phyloP scores from a whole-genome alignment of 2,113 vertebrate species.

The Mustelus asterias region DNA sequence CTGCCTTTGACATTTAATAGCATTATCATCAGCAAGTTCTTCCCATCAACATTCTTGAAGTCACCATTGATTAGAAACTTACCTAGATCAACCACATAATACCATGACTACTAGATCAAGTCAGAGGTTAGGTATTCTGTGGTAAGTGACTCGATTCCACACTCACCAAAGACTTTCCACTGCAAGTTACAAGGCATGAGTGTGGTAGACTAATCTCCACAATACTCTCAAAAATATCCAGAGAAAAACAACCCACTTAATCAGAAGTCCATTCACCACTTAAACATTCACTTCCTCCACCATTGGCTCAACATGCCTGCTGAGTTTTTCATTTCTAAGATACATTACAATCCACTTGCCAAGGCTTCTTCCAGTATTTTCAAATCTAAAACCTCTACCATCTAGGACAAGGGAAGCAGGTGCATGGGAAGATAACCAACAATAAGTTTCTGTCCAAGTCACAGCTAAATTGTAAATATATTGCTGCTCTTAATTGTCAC shows the following conservation, averaged over 20 bases:
- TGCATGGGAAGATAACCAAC: not conserved
- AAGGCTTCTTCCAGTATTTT: not conserved
- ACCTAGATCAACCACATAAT: too few relatives aligned
- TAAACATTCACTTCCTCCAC: not conserved
- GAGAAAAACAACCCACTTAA: not conserved
- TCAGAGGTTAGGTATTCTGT: too few relatives aligned
- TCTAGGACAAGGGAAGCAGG: not conserved
- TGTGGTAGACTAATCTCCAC: too few relatives aligned
- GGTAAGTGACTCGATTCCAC: too few relatives aligned
- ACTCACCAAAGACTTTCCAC: too few relatives aligned
- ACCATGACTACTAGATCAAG: too few relatives aligned
- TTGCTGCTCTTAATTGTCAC: not conserved
- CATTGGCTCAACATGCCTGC: not conserved
- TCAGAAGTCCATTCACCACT: not conserved
- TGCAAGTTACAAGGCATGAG: too few relatives aligned
- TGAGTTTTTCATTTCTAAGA: not conserved
- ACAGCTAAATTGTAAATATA: not conserved
- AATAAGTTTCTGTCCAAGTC: not conserved
- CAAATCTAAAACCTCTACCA: not conserved
- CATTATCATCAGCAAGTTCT: too few relatives aligned
- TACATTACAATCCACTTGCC: not conserved
- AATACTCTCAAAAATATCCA: too few relatives aligned
- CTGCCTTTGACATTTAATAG: too few relatives aligned
- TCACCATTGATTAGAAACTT: too few relatives aligned
- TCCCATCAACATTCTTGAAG: too few relatives aligned